Base-by-base conservation (phyloP, 2,888 invertebrate genomes). In the Cremastinae sp. region DNA sequence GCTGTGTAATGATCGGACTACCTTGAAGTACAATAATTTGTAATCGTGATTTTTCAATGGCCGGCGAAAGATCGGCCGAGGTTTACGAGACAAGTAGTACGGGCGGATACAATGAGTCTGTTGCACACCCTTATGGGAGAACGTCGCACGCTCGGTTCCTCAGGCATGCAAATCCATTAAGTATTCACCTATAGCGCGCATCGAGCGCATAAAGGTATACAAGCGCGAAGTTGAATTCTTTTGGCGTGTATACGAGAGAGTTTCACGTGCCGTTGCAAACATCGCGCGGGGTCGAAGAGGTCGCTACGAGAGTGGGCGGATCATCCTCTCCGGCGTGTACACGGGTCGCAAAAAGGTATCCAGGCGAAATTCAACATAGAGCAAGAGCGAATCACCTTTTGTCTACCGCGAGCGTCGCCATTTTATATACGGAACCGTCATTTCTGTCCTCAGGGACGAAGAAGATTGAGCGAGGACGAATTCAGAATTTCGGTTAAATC, bases 161-260 rank as follows among this genome's bases (percentile, higher is more conserved):
- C 56, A 38, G 70, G 58, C 74, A 76, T 68, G 76, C 73, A 71
- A 78, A 78, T 78, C 76, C 76, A 76, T 78, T 78, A 76, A 64
- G 54, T 59, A 68, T 68, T 70, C 51, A 22, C 47, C 58, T 62
- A 62, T 43, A 62, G 14, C 9, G n/a, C 20, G 2, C 4, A 34
- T 12, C 28, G 2, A 54, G n/a, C 20, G 18, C 10, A 38, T 16
- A 58, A 18, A 36, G 41, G 41, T 38, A 43, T 51, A 45, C 10
- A 22, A 10, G n/a, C 22, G 12, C 28, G 28, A 5, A 28, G 2
- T 28, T 28, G 28, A 2, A 28, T 28, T 5, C 2, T 28, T 43
- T 14, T 18, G 16, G 43, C 28, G 38, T 16, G 47, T 45, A 38
- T 59, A 43, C 14, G 51, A 14, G 71, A 56, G 49, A 47, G 56